phyloP scores from a whole-genome alignment of 1,140 invertebrate species.

The Trichonephila clavata region DNA sequence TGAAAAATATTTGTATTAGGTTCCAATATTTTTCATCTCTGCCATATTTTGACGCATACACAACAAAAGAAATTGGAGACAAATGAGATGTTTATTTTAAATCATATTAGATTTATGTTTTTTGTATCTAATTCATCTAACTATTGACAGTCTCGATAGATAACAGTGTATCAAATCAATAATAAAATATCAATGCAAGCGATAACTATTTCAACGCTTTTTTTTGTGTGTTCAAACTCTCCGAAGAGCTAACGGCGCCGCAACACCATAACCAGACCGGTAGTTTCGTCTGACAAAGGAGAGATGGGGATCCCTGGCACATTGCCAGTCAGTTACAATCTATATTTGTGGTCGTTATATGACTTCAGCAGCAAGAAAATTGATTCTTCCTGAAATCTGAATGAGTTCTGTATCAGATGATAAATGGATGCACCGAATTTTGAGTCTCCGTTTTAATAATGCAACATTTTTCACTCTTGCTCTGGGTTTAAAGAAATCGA shows the following conservation, averaged over 20 bases:
- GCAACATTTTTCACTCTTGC: slow-evolving; percentile 12
- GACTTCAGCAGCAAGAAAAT: slow-evolving; percentile 46
- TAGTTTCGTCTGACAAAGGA: slow-evolving; percentile 4
- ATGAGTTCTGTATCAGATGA: slow-evolving; percentile 39
- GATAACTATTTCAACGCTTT: too few relatives aligned
- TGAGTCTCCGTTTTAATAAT: slow-evolving; percentile 3
- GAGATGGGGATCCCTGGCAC: background rate
- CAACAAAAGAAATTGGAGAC: too few relatives aligned
- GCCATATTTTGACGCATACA: too few relatives aligned
- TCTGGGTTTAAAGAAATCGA: background rate
- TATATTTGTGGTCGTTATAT: slow-evolving; percentile 57
- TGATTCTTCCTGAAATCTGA: slow-evolving; percentile 44
- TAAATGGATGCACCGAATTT: slow-evolving; percentile 38
- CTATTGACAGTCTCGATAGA: too few relatives aligned
- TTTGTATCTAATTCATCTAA: too few relatives aligned
- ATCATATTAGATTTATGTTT: too few relatives aligned
- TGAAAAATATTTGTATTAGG: too few relatives aligned
- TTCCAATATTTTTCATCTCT: too few relatives aligned
- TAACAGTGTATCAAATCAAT: too few relatives aligned
- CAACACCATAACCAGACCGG: background rate
- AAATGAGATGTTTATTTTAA: too few relatives aligned
- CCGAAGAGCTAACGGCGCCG: background rate
- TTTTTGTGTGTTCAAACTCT: background rate
- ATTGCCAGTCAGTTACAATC: slow-evolving; percentile 41
- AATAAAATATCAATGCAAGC: too few relatives aligned